phyloP scores from a whole-genome alignment of 2,113 vertebrate species.

The Rousettus leschenaultii region DNA sequence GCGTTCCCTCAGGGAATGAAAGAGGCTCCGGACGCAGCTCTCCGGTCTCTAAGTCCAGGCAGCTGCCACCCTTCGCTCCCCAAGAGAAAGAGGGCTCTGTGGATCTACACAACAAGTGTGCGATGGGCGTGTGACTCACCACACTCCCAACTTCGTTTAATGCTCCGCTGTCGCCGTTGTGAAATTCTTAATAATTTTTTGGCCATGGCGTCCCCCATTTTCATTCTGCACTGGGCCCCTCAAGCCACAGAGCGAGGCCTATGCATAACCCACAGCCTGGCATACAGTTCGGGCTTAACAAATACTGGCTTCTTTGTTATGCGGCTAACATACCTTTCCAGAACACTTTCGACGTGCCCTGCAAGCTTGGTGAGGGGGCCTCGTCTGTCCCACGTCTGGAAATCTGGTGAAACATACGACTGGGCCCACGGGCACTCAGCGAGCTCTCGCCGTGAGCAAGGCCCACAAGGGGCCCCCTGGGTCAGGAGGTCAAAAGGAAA shows the following conservation, averaged over 20 bases:
- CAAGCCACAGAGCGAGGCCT: too few species aligned
- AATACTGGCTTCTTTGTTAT: background rate
- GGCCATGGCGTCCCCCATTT: too few species aligned
- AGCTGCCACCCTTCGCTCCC: too few species aligned
- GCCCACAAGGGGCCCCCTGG: background rate
- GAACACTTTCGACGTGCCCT: background rate
- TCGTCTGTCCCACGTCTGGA: background rate
- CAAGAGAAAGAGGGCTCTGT: too few species aligned
- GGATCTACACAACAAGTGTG: too few species aligned
- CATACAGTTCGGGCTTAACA: background rate
- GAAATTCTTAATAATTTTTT: too few species aligned
- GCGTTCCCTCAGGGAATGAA: too few species aligned
- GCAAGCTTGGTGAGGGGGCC: background rate
- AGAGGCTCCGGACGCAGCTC: too few species aligned
- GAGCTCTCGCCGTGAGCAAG: background rate
- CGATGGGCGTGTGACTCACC: too few species aligned
- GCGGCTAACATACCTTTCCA: background rate
- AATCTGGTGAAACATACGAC: accelerated
- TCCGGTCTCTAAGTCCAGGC: too few species aligned
- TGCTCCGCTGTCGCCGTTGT: background rate
- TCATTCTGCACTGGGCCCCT: too few species aligned
- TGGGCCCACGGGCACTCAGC: background rate
- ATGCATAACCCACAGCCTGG: background rate
- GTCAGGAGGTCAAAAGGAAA: background rate
- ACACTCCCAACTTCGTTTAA: too few species aligned